phyloP scores from a whole-genome alignment of 2,797 vertebrate species.

The Catamblyrhynchus diadema region DNA sequence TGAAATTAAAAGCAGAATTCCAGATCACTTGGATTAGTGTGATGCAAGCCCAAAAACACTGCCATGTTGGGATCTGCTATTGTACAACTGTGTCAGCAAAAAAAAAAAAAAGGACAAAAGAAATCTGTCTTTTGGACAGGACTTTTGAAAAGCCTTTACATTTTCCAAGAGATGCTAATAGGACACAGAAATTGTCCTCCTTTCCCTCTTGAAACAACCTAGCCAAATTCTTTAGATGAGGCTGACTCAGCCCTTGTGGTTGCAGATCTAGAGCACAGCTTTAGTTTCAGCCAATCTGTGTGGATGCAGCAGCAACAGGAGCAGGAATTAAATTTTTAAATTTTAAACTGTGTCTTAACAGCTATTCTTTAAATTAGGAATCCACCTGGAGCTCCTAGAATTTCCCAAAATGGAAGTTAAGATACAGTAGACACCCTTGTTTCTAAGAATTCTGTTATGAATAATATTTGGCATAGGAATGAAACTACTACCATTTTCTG shows the following conservation, averaged over 20 bases:
- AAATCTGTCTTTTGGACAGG: neutral
- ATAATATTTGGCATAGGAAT: neutral
- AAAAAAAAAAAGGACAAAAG: neutral
- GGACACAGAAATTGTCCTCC: neutral
- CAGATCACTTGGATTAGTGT: neutral
- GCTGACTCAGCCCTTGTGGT: neutral
- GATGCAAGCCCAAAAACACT: neutral
- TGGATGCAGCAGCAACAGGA: neutral
- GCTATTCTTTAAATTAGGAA: neutral
- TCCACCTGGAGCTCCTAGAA: neutral
- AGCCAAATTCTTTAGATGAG: neutral
- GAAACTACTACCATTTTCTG: neutral
- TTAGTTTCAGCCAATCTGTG: neutral
- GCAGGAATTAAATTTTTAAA: neutral
- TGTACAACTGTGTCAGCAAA: neutral
- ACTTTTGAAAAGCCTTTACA: neutral
- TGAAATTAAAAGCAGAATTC: slow-evolving; percentile 3
- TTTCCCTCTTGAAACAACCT: neutral
- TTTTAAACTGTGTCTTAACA: neutral
- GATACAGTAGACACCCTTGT: neutral
- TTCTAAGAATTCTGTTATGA: neutral
- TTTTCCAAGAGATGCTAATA: neutral
- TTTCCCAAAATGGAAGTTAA: neutral
- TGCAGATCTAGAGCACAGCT: neutral
- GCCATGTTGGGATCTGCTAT: neutral